Evolutionary conservation across 1,140 invertebrate genomes (phyloP).

Genomic region (Drosophila orena): DNA sequence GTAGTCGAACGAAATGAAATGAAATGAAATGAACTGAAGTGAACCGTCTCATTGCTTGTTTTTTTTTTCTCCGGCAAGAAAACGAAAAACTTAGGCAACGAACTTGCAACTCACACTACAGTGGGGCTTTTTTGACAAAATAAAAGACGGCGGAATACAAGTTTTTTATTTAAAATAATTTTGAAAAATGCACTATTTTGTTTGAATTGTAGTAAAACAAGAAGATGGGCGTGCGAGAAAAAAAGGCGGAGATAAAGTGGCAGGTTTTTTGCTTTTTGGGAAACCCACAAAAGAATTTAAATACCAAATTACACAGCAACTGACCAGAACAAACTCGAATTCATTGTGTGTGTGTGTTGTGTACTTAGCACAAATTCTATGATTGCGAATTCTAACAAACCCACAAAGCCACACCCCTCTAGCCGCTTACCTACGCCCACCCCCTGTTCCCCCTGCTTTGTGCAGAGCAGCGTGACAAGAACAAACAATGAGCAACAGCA

Average conservation of each 20-base stretch:
- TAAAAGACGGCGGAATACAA: no score
- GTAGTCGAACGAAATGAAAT: constrained; percentile 54
- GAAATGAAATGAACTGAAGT: constrained; percentile 63
- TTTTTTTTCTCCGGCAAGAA: constrained; percentile 4
- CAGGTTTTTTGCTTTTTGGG: background rate
- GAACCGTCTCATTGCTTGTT: constrained; percentile 43
- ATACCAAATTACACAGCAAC: constrained; percentile 55
- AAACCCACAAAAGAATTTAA: constrained; percentile 45
- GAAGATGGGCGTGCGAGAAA: background rate
- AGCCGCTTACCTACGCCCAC: background rate
- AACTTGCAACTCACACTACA: constrained; percentile 46
- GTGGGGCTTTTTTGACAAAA: no score
- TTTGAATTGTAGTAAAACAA: background rate
- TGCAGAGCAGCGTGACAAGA: constrained; percentile 78
- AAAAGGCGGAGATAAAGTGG: background rate
- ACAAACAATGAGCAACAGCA: constrained; percentile 59
- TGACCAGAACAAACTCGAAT: constrained; percentile 41
- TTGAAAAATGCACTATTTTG: no score
- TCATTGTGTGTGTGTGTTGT: constrained; percentile 36
- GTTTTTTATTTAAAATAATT: no score
- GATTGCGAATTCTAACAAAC: constrained; percentile 47
- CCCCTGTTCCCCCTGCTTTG: constrained; percentile 5
- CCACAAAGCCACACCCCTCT: constrained; percentile 5
- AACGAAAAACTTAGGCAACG: constrained; percentile 74
- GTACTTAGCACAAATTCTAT: constrained; percentile 44